Evolutionary conservation across 2,888 invertebrate species (phyloP).

Genomic region (Linhomoeus sp.): DNA sequence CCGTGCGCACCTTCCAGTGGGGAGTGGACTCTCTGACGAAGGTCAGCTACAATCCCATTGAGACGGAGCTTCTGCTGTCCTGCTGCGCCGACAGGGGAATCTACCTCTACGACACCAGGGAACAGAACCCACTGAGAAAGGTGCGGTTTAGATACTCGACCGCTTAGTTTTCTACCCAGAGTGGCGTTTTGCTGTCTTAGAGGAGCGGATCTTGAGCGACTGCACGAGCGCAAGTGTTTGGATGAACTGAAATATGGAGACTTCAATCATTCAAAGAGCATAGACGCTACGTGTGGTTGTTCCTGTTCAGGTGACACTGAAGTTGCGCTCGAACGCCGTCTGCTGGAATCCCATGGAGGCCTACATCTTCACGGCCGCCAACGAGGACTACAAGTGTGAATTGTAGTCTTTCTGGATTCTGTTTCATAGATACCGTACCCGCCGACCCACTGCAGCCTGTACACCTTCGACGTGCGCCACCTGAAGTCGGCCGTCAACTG

Average conservation of each 20-base stretch:
- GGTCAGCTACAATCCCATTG: conserved; percentile 70
- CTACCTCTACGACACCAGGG: conserved; percentile 77
- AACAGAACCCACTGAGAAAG: conserved; percentile 65
- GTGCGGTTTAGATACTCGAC: conserved; percentile 18
- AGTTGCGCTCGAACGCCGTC: conserved; percentile 66
- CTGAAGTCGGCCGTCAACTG: conserved; percentile 59
- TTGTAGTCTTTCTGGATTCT: not conserved
- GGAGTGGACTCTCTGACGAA: conserved; percentile 54
- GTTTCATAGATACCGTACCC: too few relatives aligned
- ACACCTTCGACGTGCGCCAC: conserved; percentile 82
- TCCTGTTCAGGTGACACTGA: conserved; percentile 44
- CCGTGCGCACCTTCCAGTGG: conserved; percentile 65
- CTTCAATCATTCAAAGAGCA: too few relatives aligned
- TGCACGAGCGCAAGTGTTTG: too few relatives aligned
- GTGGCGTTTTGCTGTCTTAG: too few relatives aligned
- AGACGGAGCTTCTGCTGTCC: conserved; percentile 30
- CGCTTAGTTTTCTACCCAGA: too few relatives aligned
- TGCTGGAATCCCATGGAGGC: conserved; percentile 99
- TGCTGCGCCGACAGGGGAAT: conserved; percentile 64
- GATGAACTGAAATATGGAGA: too few relatives aligned
- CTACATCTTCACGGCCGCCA: conserved; percentile 80
- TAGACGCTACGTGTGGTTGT: too few relatives aligned
- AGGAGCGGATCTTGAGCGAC: too few relatives aligned
- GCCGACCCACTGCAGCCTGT: conserved; percentile 54
- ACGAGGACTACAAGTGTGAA: conserved; percentile 90